Conservation (phyloP, 2,888 invertebrate species). For the Slavum lentiscoides region DNA sequence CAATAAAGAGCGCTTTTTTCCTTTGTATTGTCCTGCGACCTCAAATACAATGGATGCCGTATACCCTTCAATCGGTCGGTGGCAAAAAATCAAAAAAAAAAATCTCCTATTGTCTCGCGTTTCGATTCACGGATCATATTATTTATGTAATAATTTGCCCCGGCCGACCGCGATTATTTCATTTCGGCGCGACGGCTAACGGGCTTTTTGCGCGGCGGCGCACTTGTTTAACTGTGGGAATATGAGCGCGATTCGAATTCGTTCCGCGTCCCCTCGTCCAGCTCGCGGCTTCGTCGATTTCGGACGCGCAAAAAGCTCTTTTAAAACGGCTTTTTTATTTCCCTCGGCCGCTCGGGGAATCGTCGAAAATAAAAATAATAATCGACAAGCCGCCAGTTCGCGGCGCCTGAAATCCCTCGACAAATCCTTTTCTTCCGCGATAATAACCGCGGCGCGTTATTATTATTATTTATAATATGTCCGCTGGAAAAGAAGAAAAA, state of each 20-base stretch:
- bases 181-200: conserved; percentile 7
- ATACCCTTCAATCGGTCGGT: conserved; percentile 38
- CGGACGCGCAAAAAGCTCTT: conserved; percentile 10
- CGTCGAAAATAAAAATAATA: conserved; percentile 9
- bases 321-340: neutral
- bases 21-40: conserved; percentile 33
- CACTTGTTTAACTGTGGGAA: conserved; percentile 18
- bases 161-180: conserved; percentile 29
- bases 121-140: conserved; percentile 48
- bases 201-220: conserved; percentile 15
- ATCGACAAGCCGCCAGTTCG: conserved; percentile 8
- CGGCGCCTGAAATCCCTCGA: conserved; percentile 7
- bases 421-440: no score
- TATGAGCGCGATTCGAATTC: conserved; percentile 17
- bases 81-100: conserved; percentile 31
- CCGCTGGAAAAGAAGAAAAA: no score
- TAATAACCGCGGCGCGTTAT: no score
- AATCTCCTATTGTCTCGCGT: conserved; percentile 40
- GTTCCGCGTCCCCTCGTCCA: neutral
- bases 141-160: conserved; percentile 41
- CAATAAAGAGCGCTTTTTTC: conserved; percentile 30
- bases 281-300: conserved; percentile 7
- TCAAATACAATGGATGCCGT: conserved; percentile 20
- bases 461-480: no score
- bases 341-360: no score